Conservation (phyloP, 2,797 vertebrate species). For the Typhlichthys eigenmanni region DNA sequence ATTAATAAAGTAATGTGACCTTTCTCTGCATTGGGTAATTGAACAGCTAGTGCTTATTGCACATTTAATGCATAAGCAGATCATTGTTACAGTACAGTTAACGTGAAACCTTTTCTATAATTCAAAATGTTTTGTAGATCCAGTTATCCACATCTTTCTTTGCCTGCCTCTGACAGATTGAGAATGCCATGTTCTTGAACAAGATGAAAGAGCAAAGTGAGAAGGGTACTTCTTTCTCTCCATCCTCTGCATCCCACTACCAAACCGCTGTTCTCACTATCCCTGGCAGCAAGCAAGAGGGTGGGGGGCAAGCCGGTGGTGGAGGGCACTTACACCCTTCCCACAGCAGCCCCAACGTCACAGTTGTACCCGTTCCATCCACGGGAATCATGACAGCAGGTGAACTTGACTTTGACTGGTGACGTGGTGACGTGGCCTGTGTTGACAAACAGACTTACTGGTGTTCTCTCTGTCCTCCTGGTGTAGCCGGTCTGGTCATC, state of each 20-base stretch:
- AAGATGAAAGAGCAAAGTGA: slow-evolving; percentile 98
- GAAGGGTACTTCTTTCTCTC: slow-evolving; percentile 84
- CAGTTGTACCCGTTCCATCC: slow-evolving; percentile 92
- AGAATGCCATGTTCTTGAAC: slow-evolving; percentile 98
- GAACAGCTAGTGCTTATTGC: not conserved
- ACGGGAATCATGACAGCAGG: slow-evolving; percentile 97
- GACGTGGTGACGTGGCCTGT: not conserved
- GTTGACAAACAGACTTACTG: not conserved
- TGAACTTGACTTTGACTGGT: slow-evolving; percentile 50
- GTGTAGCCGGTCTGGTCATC: slow-evolving; percentile 92
- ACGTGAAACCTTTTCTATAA: too few species aligned
- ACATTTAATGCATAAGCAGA: not conserved
- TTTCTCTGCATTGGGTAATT: not conserved
- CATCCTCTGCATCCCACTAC: slow-evolving; percentile 87
- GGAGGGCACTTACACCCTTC: slow-evolving; percentile 84
- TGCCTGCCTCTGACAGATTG: slow-evolving; percentile 79
- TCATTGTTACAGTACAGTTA: too few species aligned
- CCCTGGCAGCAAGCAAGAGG: slow-evolving; percentile 82
- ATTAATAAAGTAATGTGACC: not conserved
- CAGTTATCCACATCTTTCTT: not conserved
- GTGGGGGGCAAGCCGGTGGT: slow-evolving; percentile 57
- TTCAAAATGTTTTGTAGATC: too few species aligned
- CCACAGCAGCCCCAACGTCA: slow-evolving; percentile 93
- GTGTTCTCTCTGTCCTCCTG: slow-evolving; percentile 6
- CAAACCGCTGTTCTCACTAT: slow-evolving; percentile 90